Evolutionary conservation across 2,888 invertebrate species (phyloP).

Genomic region (Pemphredon lugubris): DNA sequence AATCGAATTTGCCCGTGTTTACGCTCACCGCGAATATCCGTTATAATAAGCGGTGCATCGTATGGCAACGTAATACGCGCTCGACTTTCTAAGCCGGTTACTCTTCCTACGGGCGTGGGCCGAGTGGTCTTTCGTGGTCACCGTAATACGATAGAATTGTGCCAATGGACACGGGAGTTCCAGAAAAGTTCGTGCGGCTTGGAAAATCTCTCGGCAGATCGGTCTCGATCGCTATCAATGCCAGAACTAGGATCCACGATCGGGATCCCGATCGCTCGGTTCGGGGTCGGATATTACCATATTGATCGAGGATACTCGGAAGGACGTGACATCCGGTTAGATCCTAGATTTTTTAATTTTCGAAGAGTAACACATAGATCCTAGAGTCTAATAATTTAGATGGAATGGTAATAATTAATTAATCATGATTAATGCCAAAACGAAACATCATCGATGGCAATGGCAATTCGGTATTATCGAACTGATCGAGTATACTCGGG

Average conservation of each 20-base stretch:
- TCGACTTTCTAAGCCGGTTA: slow-evolving; percentile 45
- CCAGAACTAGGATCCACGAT: slow-evolving; percentile 36
- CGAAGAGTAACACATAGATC: too few species aligned
- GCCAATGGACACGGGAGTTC: slow-evolving; percentile 54
- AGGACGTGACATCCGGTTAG: neutral
- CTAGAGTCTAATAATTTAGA: too few species aligned
- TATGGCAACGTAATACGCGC: slow-evolving; percentile 53
- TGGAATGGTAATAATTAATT: too few species aligned
- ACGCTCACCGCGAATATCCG: slow-evolving; percentile 59
- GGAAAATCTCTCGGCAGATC: slow-evolving; percentile 35
- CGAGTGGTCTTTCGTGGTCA: slow-evolving; percentile 62
- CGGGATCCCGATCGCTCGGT: slow-evolving; percentile 38
- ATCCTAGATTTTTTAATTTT: too few species aligned
- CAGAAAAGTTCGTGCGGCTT: slow-evolving; percentile 63
- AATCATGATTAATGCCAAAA: too few species aligned
- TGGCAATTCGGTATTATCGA: too few species aligned
- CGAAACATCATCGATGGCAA: too few species aligned
- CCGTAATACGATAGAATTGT: slow-evolving; percentile 72
- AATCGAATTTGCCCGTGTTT: too few species aligned
- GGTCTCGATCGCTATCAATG: slow-evolving; percentile 24
- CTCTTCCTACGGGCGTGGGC: slow-evolving; percentile 36
- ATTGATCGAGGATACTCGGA: slow-evolving; percentile 6
- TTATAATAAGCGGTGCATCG: slow-evolving; percentile 56
- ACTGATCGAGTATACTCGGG: too few species aligned
- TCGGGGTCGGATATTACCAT: slow-evolving; percentile 43